Conservation (phyloP, 2,797 vertebrate species). For the Microcaecilia unicolor region DNA sequence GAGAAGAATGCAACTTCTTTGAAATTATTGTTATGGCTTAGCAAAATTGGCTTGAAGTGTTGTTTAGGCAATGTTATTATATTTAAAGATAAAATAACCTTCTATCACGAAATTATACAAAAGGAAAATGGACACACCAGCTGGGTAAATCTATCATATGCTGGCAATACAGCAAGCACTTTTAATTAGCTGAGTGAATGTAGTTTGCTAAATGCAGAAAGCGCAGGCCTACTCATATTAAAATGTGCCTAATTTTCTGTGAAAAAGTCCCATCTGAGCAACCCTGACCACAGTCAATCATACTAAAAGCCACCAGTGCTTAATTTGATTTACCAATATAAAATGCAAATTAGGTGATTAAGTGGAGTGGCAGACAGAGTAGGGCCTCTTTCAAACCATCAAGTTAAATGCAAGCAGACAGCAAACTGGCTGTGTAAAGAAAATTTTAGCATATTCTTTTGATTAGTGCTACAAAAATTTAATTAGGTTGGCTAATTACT, state of each 20-base stretch:
- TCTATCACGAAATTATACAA: constrained; percentile 64
- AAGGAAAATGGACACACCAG: constrained; percentile 76
- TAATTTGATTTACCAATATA: constrained; percentile 99
- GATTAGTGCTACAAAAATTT: constrained; percentile 96
- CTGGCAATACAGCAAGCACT: constrained; percentile 72
- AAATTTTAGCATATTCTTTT: constrained; percentile 98
- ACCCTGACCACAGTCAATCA: constrained; percentile 97
- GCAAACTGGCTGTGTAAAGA: constrained; percentile 86
- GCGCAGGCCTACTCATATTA: constrained; percentile 80
- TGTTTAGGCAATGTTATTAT: constrained; percentile 62
- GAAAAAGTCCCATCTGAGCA: constrained; percentile 93
- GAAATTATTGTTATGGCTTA: constrained; percentile 47
- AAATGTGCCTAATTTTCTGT: constrained; percentile 98
- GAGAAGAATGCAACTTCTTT: constrained; percentile 31
- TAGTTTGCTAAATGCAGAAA: constrained; percentile 81
- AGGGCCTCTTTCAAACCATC: constrained; percentile 95
- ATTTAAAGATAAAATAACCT: constrained; percentile 60
- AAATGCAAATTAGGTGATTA: constrained; percentile 99
- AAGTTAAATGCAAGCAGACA: constrained; percentile 96
- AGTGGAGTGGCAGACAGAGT: constrained; percentile 90
- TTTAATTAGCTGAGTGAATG: constrained; percentile 99
- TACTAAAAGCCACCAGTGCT: constrained; percentile 98
- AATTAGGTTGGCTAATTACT: constrained; percentile 94
- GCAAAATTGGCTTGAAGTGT: constrained; percentile 45
- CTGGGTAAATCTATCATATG: constrained; percentile 86